Evolutionary conservation across 35 echinoderm and acorn worm genomes (phyloP).

Genomic region (Amphiura filiformis): DNA sequence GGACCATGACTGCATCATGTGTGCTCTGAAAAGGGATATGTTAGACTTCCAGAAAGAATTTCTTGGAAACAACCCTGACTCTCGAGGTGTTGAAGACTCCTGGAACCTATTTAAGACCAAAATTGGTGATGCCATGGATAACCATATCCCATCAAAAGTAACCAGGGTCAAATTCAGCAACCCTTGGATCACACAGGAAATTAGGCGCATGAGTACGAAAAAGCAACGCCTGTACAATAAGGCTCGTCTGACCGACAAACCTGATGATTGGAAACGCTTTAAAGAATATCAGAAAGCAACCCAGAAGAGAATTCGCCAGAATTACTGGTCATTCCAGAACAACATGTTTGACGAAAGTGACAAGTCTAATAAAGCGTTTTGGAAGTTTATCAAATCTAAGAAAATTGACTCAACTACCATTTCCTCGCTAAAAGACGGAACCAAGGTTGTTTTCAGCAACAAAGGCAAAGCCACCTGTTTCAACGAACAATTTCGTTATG

Average conservation of each 20-base stretch:
- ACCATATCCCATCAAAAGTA: constrained; percentile 16
- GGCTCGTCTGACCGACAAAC: background rate
- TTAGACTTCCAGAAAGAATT: background rate
- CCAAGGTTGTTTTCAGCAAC: background rate
- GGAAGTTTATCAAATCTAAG: constrained; percentile 48
- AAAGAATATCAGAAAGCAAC: constrained; percentile 7
- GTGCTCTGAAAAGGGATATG: background rate
- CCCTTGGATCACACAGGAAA: constrained; percentile 16
- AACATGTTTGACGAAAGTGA: constrained; percentile 7
- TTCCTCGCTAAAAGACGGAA: background rate
- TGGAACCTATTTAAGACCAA: background rate
- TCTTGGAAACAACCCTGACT: constrained; percentile 22
- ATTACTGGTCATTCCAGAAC: constrained; percentile 29
- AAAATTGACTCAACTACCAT: constrained; percentile 29
- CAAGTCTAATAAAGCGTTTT: constrained; percentile 24
- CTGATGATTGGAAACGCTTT: constrained; percentile 12
- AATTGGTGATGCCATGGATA: background rate
- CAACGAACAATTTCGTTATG: no score
- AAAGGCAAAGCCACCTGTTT: background rate
- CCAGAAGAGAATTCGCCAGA: no score
- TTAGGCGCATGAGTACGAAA: background rate
- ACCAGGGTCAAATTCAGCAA: background rate
- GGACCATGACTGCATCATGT: no score
- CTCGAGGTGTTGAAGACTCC: background rate
- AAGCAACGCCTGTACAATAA: constrained; percentile 22